Percentiles rank a stretch among this genome's conserved stretches.
These are phyloP conservation scores for Pygocentrus nattereri DNA, from an alignment of 2,797 vertebrate genomes.

Conservation along the genomic window DNA sequence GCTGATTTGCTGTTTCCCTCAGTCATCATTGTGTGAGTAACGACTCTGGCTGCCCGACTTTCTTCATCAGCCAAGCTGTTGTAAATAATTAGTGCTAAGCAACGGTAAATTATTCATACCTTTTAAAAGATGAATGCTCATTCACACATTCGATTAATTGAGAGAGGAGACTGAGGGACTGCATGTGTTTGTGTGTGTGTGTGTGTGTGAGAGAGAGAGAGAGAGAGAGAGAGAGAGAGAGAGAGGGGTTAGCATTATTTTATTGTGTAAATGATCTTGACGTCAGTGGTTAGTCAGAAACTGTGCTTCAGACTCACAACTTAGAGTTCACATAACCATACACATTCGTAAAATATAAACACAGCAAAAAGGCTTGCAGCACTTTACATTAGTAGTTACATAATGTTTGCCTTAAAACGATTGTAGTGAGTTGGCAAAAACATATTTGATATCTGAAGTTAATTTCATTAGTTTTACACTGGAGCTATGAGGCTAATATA, in stretches of 20 bases:
- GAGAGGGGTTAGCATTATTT: constrained; percentile 1
- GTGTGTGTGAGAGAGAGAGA: not conserved
- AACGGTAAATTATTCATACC: constrained; percentile 46
- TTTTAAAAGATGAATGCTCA: constrained; percentile 40
- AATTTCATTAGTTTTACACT: not conserved
- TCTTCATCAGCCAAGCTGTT: constrained; percentile 2
- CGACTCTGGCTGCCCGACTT: not conserved
- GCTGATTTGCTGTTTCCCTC: not conserved
- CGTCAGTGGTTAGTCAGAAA: constrained; percentile 1
- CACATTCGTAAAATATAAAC: not conserved
- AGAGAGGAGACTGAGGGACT: constrained; percentile 7
- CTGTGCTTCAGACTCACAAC: not conserved
- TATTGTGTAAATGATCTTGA: constrained; percentile 41
- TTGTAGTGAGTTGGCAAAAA: not conserved
- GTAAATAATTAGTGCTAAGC: constrained; percentile 37
- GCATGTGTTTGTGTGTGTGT: not conserved
- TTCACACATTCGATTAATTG: constrained; percentile 41
- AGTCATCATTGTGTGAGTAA: no score
- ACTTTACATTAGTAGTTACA: no score
- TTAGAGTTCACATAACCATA: not conserved
- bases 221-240: constrained; percentile 1
- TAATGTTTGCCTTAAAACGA: not conserved
- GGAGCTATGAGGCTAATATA: not conserved
- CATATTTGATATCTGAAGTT: not conserved
- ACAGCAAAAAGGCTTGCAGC: not conserved